These are phyloP conservation scores for Lanistes nyassanus DNA, from an alignment of 1,140 invertebrate genomes.

Conservation along the genomic window DNA sequence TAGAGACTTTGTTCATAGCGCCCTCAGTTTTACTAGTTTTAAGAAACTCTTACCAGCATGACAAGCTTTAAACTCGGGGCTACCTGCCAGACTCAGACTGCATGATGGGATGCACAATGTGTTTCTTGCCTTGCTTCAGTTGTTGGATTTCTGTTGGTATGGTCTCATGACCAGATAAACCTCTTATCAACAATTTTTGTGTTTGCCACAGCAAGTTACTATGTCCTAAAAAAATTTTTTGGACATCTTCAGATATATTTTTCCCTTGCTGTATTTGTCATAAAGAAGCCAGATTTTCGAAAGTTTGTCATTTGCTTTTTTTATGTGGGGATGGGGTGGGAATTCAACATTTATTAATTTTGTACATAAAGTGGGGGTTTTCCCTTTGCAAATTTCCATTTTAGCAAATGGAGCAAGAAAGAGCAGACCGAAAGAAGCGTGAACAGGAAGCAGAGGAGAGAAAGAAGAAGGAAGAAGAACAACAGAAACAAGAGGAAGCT, in stretches of 20 bases:
- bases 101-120: too few species aligned
- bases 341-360: background rate
- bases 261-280: background rate
- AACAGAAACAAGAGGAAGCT: slow-evolving; percentile 65
- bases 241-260: background rate
- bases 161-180: too few species aligned
- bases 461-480: slow-evolving; percentile 66
- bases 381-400: slow-evolving; percentile 32
- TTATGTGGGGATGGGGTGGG: background rate
- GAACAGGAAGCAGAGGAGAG: slow-evolving; percentile 64
- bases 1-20: too few species aligned
- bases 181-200: too few species aligned
- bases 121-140: too few species aligned
- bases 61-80: too few species aligned
- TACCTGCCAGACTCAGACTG: too few species aligned
- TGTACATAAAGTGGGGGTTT: background rate
- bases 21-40: too few species aligned
- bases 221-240: too few species aligned
- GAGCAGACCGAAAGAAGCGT: slow-evolving; percentile 73
- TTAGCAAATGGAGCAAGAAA: slow-evolving; percentile 64
- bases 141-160: too few species aligned
- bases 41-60: too few species aligned
- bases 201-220: too few species aligned
- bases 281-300: background rate
- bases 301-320: background rate